Conservation (phyloP, 2,797 vertebrate species). For the Echiichthys vipera region DNA sequence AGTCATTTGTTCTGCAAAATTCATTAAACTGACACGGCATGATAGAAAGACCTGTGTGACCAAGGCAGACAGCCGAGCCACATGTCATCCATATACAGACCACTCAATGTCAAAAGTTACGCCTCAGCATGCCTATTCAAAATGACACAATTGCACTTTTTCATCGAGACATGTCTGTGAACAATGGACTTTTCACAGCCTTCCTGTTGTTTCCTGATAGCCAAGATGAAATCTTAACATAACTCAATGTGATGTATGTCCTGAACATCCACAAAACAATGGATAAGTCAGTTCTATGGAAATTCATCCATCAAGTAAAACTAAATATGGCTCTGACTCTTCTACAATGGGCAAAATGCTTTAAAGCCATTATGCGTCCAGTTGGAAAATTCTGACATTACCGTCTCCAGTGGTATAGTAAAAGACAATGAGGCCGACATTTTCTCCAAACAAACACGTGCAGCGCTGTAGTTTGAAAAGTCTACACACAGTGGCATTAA, state of each 20-base stretch:
- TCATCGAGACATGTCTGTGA: slow-evolving; percentile 6
- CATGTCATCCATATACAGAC: neutral
- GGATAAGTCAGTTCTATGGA: slow-evolving; percentile 8
- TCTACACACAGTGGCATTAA: neutral
- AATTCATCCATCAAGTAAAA: slow-evolving; percentile 3
- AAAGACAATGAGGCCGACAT: neutral
- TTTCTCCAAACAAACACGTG: neutral
- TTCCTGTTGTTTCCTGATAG: slow-evolving; percentile 50
- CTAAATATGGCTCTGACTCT: no score
- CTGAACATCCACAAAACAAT: neutral
- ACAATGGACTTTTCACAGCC: slow-evolving; percentile 31
- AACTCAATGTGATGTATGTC: slow-evolving; percentile 6
- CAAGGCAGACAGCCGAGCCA: slow-evolving; percentile 10
- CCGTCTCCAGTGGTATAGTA: neutral
- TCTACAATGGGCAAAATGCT: neutral
- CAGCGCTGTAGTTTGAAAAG: neutral
- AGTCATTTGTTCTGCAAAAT: neutral
- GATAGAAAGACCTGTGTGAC: neutral
- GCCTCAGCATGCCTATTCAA: slow-evolving; percentile 3
- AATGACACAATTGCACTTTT: slow-evolving; percentile 35
- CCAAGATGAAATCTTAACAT: slow-evolving; percentile 11
- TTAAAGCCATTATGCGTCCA: neutral
- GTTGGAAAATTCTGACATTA: neutral
- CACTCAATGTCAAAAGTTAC: neutral
- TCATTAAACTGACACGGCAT: neutral